phyloP scores from a whole-genome alignment of 2,888 invertebrate genomes.

The Zaprionus obscuricornis region DNA sequence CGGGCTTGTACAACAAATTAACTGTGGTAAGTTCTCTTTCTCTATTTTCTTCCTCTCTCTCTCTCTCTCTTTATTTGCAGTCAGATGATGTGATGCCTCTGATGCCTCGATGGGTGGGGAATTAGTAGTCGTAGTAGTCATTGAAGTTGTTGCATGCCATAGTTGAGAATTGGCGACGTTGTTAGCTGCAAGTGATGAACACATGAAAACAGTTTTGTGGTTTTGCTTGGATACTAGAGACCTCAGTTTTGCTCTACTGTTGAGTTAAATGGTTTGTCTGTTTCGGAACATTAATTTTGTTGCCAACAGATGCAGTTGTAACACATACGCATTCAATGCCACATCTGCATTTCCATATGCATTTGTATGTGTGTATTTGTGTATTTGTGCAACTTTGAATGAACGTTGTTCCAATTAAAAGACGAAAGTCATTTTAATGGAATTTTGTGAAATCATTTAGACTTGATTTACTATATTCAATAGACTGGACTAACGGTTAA shows the following conservation, averaged over 20 bases:
- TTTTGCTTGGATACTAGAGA: conserved; percentile 26
- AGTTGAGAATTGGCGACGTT: conserved; percentile 37
- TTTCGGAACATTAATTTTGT: conserved; percentile 72
- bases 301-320: conserved; percentile 29
- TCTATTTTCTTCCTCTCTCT: too few species aligned
- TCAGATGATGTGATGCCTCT: not conserved
- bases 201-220: conserved; percentile 62
- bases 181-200: conserved; percentile 68
- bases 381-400: conserved; percentile 6
- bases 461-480: conserved; percentile 6
- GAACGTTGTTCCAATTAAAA: conserved; percentile 14
- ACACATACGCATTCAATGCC: conserved; percentile 1
- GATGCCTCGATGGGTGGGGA: not conserved
- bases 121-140: not conserved
- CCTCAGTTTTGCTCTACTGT: conserved; percentile 24
- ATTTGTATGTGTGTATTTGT: too few species aligned
- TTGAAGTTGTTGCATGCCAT: not conserved
- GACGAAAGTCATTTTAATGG: conserved; percentile 17
- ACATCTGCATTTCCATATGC: too few species aligned
- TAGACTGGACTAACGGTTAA: too few species aligned
- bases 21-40: conserved; percentile 63
- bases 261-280: conserved; percentile 74
- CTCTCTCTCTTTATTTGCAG: too few species aligned
- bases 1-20: conserved; percentile 72
- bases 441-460: conserved; percentile 23